Evolutionary conservation across 2,113 vertebrate species (phyloP).

Genomic region (Peromyscus polionotus): DNA sequence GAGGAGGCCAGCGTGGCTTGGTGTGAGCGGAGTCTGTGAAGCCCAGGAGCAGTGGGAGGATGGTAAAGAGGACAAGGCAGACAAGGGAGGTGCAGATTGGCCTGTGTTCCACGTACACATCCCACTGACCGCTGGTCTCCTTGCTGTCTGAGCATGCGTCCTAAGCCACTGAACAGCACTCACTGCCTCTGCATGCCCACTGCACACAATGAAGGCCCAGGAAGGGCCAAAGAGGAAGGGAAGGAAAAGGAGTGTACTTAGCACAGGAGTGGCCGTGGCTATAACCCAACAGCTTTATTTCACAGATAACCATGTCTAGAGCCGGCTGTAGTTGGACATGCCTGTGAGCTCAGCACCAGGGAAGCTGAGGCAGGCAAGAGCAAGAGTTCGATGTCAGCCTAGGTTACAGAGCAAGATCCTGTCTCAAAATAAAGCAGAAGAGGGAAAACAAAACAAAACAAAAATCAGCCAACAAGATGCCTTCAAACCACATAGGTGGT

Average conservation of each 20-base stretch:
- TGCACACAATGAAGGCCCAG: rapidly evolving
- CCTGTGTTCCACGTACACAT: neutral
- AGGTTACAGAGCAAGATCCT: neutral
- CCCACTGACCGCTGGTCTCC: neutral
- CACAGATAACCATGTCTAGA: neutral
- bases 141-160: neutral
- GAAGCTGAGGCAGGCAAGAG: neutral
- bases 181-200: neutral
- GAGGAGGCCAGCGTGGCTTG: neutral
- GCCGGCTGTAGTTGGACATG: neutral
- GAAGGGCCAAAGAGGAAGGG: neutral
- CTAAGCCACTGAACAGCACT: neutral
- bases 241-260: neutral
- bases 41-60: neutral
- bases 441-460: neutral
- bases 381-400: neutral
- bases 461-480: neutral
- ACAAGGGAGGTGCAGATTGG: neutral
- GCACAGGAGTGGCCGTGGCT: neutral
- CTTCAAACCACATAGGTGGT: neutral
- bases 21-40: neutral
- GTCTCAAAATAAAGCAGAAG: neutral
- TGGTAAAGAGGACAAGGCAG: neutral
- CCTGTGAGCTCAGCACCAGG: neutral
- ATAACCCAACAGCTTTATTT: neutral